Evolutionary conservation across 2,888 invertebrate species (phyloP), one percentile per base, ranked within the genome.

Genomic region (Ectemnius cavifrons): DNA sequence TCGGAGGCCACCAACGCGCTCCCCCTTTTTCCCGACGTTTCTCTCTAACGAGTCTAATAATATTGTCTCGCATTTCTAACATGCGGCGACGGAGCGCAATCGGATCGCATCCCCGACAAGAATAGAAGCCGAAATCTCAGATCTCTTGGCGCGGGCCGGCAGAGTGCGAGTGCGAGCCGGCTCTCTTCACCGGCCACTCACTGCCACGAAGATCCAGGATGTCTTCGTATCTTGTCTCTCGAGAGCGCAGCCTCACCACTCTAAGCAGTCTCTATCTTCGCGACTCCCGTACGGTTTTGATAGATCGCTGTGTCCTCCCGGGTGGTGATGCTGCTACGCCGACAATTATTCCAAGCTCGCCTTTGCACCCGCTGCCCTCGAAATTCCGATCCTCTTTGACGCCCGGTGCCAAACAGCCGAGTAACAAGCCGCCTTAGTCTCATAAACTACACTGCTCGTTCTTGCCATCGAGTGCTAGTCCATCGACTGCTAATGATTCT

Each of bases 11-110:
- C 3, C 23, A 23, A 2, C 23, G 23, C 23, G 47, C 28, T 28
- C 47, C 46, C 47, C 23, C 46, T 5, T 28, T 58, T 71, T 64
- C 58, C 59, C 46, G n/a, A 64, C 49, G 67, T 72, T 77, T 71
- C 11, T 11, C 11, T 73, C 72, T 71, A 81, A 82, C 80, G 79
- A 67, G 82, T 86, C 88, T 88, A 88, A 87, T 88, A 88, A 88
- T 88, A 88, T 86, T 84, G 85, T 87, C 84, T 86, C 85, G 85
- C 85, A 82, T 85, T 87, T 88, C 84, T 82, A 85, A 87, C 85
- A 83, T 8, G 37, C 84, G 81, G 79, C 81, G 85, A 80, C 84
- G 84, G 52, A 84, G 83, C 81, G 86, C 85, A 86, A 87, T 84
- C 85, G 84, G 85, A 86, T 86, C 86, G 86, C 86, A 79, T 84